Conservation (phyloP, 2,797 vertebrate species). For the Erithacus rubecula region DNA sequence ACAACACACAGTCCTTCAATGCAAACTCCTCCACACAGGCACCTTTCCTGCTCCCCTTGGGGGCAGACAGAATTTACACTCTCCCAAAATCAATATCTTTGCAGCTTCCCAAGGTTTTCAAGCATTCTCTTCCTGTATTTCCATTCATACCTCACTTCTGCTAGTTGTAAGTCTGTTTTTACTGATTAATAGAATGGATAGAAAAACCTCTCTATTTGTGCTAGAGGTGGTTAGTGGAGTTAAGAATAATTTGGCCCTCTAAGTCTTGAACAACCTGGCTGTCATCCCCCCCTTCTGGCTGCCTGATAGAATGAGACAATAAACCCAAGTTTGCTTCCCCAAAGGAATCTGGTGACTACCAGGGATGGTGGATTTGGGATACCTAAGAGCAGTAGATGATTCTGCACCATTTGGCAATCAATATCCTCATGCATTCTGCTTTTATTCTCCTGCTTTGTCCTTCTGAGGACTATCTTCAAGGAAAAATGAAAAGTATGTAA, state of each 20-base stretch:
- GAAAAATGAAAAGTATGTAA: neutral
- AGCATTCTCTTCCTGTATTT: neutral
- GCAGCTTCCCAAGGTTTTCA: neutral
- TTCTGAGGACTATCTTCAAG: neutral
- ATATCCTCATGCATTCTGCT: neutral
- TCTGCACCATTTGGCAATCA: neutral
- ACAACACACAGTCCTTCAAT: neutral
- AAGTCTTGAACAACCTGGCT: neutral
- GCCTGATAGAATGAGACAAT: neutral
- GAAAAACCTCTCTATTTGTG: neutral
- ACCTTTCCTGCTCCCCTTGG: neutral
- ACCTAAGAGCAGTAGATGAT: neutral
- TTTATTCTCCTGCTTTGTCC: neutral
- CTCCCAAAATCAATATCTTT: neutral
- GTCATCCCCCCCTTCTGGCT: conserved; percentile 57
- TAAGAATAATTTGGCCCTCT: neutral
- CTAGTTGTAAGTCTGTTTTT: neutral
- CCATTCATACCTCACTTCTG: neutral
- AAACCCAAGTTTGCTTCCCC: neutral
- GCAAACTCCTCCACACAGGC: neutral
- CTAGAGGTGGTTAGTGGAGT: neutral
- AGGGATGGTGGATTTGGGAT: neutral
- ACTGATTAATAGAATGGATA: neutral
- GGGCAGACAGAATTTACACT: neutral
- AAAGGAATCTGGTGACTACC: neutral